A percentile compares a stretch with the other conserved stretches of the same genome.
phyloP scores from a whole-genome alignment of 1,140 invertebrate species.

The Scylla paramamosain region DNA sequence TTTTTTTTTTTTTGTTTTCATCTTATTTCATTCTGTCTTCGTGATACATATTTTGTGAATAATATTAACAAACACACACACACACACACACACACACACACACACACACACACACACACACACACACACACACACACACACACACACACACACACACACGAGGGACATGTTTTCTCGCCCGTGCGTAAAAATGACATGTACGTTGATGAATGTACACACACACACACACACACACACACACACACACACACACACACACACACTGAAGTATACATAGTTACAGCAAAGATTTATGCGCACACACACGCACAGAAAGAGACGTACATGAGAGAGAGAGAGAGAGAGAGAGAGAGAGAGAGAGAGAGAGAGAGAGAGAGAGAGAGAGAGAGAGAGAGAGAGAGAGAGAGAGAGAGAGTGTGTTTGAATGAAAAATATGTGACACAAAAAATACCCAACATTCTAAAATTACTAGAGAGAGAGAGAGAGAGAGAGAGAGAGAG shows the following conservation, averaged over 20 bases:
- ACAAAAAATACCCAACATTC: background rate
- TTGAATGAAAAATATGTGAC: too few relatives aligned
- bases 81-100: background rate
- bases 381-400: too few relatives aligned
- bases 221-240: background rate
- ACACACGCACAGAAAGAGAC: background rate
- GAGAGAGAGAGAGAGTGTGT: too few relatives aligned
- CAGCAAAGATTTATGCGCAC: background rate
- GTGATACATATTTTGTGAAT: background rate
- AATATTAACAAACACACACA: background rate
- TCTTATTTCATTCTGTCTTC: background rate
- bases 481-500: background rate
- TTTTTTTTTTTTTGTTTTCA: background rate
- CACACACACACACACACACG: background rate
- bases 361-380: too few relatives aligned
- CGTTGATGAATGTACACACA: background rate
- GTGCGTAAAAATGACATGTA: too few relatives aligned
- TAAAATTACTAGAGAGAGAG: background rate
- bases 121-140: background rate
- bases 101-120: background rate
- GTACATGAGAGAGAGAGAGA: background rate
- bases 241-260: conserved; percentile 43
- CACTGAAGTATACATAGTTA: background rate
- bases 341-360: too few relatives aligned
- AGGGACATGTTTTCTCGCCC: too few relatives aligned